Evolutionary conservation across 2,888 invertebrate species (phyloP).

Genomic region (Spialia ferax): DNA sequence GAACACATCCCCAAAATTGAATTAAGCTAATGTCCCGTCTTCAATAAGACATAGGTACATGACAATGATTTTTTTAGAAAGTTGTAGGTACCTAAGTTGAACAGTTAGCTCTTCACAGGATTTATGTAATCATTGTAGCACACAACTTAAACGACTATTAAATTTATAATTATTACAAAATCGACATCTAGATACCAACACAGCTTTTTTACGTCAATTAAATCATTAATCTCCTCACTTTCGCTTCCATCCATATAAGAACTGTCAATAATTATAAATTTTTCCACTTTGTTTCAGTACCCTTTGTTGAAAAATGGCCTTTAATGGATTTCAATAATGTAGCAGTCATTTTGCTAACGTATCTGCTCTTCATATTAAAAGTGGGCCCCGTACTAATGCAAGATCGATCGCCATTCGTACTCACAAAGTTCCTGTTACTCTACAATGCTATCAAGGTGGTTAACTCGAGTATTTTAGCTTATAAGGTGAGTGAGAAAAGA

Average conservation of each 20-base stretch:
- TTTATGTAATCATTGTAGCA: no score
- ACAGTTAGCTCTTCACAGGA: background rate
- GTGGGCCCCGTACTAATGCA: conserved; percentile 90
- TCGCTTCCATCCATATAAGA: no score
- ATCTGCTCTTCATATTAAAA: conserved; percentile 88
- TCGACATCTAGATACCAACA: no score
- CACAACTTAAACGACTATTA: no score
- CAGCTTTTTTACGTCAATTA: no score
- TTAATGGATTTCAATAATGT: conserved; percentile 89
- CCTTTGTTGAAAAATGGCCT: conserved; percentile 88
- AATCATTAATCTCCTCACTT: background rate
- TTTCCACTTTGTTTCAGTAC: conserved; percentile 74
- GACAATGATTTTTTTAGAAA: background rate
- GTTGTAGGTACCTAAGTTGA: no score
- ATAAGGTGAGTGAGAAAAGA: conserved; percentile 84
- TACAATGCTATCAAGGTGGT: conserved; percentile 89
- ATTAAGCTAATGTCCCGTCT: background rate
- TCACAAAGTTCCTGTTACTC: conserved; percentile 86
- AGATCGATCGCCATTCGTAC: conserved; percentile 85
- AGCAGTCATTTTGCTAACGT: conserved; percentile 80
- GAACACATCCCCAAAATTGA: background rate
- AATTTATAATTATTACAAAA: no score
- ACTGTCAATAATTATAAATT: background rate
- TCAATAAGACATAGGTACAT: background rate
- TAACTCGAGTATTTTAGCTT: conserved; percentile 81